phyloP scores from a whole-genome alignment of 2,888 invertebrate species.

The Baronia brevicornis region DNA sequence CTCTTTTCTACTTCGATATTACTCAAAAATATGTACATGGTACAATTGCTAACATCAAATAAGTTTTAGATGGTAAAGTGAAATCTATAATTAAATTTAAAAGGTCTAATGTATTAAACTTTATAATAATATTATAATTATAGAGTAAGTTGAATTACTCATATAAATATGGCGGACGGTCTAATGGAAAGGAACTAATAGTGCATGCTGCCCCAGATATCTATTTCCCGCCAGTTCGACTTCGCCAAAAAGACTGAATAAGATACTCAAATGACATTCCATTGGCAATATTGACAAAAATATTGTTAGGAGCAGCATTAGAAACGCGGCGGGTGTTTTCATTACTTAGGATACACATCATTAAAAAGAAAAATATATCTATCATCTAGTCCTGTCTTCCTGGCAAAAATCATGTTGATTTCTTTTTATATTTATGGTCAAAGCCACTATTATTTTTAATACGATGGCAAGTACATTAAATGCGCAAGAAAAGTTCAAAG shows the following conservation, averaged over 20 bases:
- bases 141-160: slow-evolving; percentile 7
- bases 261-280: slow-evolving; percentile 40
- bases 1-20: too few relatives aligned
- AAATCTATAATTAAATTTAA: slow-evolving; percentile 5
- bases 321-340: slow-evolving; percentile 25
- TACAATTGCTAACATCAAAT: slow-evolving; percentile 5
- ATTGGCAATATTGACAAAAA: slow-evolving; percentile 23
- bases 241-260: slow-evolving; percentile 40
- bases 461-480: slow-evolving; percentile 4
- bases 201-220: slow-evolving; percentile 2
- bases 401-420: slow-evolving; percentile 27
- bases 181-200: slow-evolving; percentile 3
- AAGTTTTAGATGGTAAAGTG: slow-evolving; percentile 5
- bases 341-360: slow-evolving; percentile 13
- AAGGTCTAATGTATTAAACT: slow-evolving; percentile 14
- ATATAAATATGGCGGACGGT: slow-evolving; percentile 9
- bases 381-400: slow-evolving; percentile 62
- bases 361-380: slow-evolving; percentile 24
- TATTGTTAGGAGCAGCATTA: slow-evolving; percentile 19
- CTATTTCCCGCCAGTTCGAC: slow-evolving; percentile 2
- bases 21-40: slow-evolving; percentile 1
- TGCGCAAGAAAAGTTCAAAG: slow-evolving; percentile 10
- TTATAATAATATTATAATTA: too few relatives aligned
- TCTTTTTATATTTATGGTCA: slow-evolving; percentile 15
- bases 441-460: slow-evolving; percentile 7